Base-by-base conservation (phyloP, 2,113 vertebrate genomes). In the Lepisosteus osseus region DNA sequence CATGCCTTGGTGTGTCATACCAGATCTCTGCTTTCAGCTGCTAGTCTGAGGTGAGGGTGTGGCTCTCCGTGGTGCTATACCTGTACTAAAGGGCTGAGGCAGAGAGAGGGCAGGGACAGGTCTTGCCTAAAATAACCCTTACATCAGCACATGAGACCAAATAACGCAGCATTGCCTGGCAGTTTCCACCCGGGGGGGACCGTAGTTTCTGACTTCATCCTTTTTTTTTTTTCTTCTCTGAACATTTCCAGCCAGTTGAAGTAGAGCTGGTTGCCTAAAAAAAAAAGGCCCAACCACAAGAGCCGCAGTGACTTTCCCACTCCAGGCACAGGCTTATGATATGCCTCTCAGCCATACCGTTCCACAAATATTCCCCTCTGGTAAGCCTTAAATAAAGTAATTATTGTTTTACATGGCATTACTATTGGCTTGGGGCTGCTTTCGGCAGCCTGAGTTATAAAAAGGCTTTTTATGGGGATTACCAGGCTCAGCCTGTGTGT, bases 401-500 rank as follows among this genome's bases (percentile, higher is more conserved):
- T 64, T 85, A 78, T 82, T 87, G 85, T 86, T 85, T 80, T 79
- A 81, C 75, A 78, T 71, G 73, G 76, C 77, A 77, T 64, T n/a
- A 13, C 12, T 59, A 78, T 78, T 61, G 77, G 47, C 7, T 72
- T 69, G 15, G 80, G 76, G 76, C 78, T 74, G 88, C 85, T 85
- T 88, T 87, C 79, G 75, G 61, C 54, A 61, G 61, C 68, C 7
- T 45, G 64, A 80, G 82, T 75, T 89, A 85, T 79, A 88, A 87
- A 87, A 88, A 83, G 62, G 5, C 67, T 76, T 67, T 82, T 83
- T 78, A 71, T 73, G 63, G 44, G 42, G 66, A 72, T 17, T 15
- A 11, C 13, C 56, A 59, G 0, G 82, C 71, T 82, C 87, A 81
- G 77, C 81, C 13, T 12, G 76, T 69, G 68, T 82, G 70, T 82